A percentile compares a stretch with the other conserved stretches of the same genome.
Evolutionary conservation across 2,113 vertebrate genomes (phyloP).

Genomic region (Aleadryas rufinucha): DNA sequence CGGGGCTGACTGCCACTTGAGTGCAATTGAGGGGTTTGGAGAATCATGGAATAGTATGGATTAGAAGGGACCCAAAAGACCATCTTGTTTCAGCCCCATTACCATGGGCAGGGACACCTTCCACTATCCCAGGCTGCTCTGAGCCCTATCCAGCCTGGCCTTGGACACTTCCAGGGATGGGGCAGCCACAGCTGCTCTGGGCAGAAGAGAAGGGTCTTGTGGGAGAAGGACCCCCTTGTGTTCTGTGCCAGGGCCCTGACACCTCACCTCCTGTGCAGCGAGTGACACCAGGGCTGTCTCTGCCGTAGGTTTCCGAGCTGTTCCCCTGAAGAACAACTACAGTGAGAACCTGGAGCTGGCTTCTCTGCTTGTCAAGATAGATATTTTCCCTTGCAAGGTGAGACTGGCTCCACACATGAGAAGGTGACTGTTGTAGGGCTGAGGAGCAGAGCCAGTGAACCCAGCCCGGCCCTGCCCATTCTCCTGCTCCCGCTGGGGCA

Average conservation of each 20-base stretch:
- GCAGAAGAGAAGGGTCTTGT: background rate
- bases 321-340: constrained; percentile 97
- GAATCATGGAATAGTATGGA: background rate
- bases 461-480: background rate
- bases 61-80: background rate
- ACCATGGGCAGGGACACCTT: background rate
- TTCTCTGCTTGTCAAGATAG: constrained; percentile 88
- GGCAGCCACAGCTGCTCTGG: background rate
- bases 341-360: constrained; percentile 94
- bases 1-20: background rate
- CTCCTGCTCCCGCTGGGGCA: background rate
- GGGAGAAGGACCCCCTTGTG: background rate
- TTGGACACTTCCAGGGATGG: background rate
- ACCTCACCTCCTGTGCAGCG: fast-evolving
- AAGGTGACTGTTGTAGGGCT: background rate
- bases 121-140: background rate
- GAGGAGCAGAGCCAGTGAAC: background rate
- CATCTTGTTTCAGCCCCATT: background rate
- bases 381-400: constrained; percentile 85
- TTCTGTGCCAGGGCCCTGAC: background rate
- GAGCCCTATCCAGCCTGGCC: background rate
- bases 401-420: background rate
- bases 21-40: background rate
- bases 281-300: background rate
- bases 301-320: constrained; percentile 85